phyloP scores from a whole-genome alignment of 2,797 vertebrate genomes.

The Bufotes viridis region DNA sequence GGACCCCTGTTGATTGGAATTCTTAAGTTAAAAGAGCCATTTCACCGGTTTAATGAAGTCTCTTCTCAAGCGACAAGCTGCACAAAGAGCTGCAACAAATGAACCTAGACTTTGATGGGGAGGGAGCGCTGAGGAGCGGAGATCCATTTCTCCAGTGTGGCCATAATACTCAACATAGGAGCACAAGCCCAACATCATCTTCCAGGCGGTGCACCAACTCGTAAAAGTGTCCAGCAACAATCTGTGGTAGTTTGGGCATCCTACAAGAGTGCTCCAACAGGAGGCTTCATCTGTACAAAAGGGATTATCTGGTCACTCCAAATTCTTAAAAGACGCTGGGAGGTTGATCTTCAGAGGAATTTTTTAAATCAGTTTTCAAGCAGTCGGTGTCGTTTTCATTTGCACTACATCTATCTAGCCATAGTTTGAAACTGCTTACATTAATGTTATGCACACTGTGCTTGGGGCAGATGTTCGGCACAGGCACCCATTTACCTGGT shows the following conservation, averaged over 20 bases:
- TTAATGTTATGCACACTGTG: too few species aligned
- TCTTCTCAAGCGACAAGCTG: conserved; percentile 17
- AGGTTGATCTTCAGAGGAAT: too few species aligned
- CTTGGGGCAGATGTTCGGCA: too few species aligned
- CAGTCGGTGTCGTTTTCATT: too few species aligned
- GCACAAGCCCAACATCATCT: background rate
- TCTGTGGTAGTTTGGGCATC: background rate
- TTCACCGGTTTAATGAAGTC: conserved; percentile 42
- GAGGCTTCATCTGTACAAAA: background rate
- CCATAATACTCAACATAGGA: background rate
- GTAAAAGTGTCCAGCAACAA: background rate
- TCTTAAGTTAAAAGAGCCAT: conserved; percentile 27
- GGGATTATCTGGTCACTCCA: too few species aligned
- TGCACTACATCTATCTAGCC: too few species aligned
- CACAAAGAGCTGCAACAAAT: conserved; percentile 39
- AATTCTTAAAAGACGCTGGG: too few species aligned
- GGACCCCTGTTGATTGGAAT: conserved; percentile 51
- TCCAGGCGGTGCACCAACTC: background rate
- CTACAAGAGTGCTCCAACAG: background rate
- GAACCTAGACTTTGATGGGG: conserved; percentile 18
- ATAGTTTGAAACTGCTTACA: too few species aligned
- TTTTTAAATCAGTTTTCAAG: too few species aligned
- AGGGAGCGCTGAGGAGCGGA: background rate
- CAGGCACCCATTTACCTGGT: too few species aligned
- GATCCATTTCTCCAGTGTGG: background rate